Conservation (phyloP, 1,140 invertebrate species). For the Tetramorium alpestre region DNA sequence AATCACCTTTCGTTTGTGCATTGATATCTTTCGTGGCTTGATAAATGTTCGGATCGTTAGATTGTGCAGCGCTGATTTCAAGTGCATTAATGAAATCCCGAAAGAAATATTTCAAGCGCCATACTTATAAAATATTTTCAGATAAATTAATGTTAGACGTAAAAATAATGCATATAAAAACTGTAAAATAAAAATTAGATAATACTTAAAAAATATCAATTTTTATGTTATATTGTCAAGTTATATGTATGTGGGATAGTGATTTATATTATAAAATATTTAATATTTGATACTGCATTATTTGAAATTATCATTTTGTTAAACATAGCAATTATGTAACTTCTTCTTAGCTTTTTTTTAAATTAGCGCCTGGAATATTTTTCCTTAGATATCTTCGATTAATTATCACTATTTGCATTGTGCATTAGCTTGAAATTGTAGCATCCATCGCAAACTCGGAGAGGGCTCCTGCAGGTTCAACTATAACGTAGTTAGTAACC, state of each 20-base stretch:
- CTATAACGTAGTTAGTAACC: conserved; percentile 8
- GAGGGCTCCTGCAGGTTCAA: neutral
- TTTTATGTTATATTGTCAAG: neutral
- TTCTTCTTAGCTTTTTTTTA: neutral
- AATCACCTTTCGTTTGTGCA: conserved; percentile 55
- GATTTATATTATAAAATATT: neutral
- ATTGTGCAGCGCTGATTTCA: conserved; percentile 36
- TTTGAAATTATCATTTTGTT: neutral
- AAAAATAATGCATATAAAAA: conserved; percentile 1
- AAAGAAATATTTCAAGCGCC: conserved; percentile 31
- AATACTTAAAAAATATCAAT: neutral
- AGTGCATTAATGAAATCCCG: conserved; percentile 22
- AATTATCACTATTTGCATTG: neutral
- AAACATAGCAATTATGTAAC: neutral
- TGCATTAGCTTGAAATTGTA: neutral
- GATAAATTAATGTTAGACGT: neutral
- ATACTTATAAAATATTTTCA: neutral
- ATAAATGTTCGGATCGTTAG: conserved; percentile 49
- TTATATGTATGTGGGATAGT: too few relatives aligned
- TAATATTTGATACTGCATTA: neutral
- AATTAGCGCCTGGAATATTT: conserved; percentile 23
- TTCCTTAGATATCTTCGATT: neutral
- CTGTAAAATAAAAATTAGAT: neutral
- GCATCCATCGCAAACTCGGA: too few relatives aligned
- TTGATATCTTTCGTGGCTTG: conserved; percentile 39